Evolutionary conservation across 92 coral and sea anemone genomes (phyloP).

Genomic region (Anthopleura xanthogrammica): DNA sequence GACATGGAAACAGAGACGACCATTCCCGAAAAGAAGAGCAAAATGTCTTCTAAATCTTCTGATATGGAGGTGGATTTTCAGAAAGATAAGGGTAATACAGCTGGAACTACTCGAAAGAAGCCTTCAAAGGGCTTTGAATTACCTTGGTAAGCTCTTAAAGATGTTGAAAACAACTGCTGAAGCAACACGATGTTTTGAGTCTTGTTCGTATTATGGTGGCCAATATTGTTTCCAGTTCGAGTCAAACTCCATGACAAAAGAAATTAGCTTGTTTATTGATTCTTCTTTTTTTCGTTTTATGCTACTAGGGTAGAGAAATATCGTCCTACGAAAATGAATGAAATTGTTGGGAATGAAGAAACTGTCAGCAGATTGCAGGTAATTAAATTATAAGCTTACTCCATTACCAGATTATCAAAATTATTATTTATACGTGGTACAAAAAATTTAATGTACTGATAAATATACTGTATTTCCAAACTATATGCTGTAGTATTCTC

Average conservation of each 20-base stretch:
- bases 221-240: neutral
- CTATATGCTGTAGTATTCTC: too few species aligned
- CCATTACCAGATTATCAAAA: too few species aligned
- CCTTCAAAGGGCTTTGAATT: constrained; percentile 77
- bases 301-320: constrained; percentile 90
- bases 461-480: too few species aligned
- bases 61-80: constrained; percentile 71
- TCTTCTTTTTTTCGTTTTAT: neutral
- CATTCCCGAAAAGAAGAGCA: constrained; percentile 24
- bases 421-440: neutral
- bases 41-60: constrained; percentile 33
- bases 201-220: neutral
- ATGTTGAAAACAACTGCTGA: neutral
- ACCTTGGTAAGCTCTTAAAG: constrained; percentile 70
- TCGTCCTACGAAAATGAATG: constrained; percentile 86
- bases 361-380: constrained; percentile 95
- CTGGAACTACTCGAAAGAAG: constrained; percentile 49
- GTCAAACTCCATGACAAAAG: neutral
- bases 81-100: constrained; percentile 24
- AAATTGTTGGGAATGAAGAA: constrained; percentile 95
- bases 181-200: neutral
- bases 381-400: neutral
- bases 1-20: constrained; percentile 62
- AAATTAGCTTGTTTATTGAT: neutral
- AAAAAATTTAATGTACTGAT: neutral